Evolutionary conservation across 2,113 vertebrate species (phyloP).

Genomic region (Tenrec ecaudatus): DNA sequence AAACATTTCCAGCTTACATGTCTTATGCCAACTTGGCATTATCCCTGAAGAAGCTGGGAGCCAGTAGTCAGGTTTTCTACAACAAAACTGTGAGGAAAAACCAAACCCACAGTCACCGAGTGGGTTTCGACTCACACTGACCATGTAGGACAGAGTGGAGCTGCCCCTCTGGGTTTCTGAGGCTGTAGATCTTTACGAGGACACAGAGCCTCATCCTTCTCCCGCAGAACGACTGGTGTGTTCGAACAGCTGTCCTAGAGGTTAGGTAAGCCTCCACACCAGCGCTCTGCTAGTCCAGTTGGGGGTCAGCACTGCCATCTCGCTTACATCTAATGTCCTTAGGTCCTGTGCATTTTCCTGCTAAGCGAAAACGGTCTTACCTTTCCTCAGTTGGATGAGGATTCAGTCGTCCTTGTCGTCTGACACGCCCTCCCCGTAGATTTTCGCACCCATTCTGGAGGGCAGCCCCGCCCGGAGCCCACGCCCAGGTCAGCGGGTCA

Average conservation of each 20-base stretch:
- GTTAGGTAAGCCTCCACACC: too few species aligned
- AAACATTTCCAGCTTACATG: background rate
- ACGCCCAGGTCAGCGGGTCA: background rate
- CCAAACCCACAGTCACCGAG: too few species aligned
- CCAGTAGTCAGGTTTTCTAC: too few species aligned
- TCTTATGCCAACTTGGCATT: background rate
- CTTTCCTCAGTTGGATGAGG: background rate
- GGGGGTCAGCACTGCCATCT: background rate
- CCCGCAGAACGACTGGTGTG: too few species aligned
- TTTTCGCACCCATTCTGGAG: background rate
- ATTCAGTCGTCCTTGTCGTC: background rate
- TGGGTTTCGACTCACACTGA: too few species aligned
- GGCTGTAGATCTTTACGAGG: too few species aligned
- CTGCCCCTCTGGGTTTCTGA: too few species aligned
- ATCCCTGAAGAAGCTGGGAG: background rate
- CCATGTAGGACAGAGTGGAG: too few species aligned
- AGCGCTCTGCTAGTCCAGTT: too few species aligned
- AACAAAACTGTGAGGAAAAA: background rate
- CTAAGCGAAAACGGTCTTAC: constrained; percentile 28
- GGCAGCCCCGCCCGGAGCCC: background rate
- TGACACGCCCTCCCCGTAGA: background rate
- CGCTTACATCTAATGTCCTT: background rate
- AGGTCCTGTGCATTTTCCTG: background rate
- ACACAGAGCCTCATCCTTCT: too few species aligned
- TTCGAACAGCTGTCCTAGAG: too few species aligned